Base-by-base conservation (phyloP, 1,140 invertebrate species). In the Phthorimaea operculella region DNA sequence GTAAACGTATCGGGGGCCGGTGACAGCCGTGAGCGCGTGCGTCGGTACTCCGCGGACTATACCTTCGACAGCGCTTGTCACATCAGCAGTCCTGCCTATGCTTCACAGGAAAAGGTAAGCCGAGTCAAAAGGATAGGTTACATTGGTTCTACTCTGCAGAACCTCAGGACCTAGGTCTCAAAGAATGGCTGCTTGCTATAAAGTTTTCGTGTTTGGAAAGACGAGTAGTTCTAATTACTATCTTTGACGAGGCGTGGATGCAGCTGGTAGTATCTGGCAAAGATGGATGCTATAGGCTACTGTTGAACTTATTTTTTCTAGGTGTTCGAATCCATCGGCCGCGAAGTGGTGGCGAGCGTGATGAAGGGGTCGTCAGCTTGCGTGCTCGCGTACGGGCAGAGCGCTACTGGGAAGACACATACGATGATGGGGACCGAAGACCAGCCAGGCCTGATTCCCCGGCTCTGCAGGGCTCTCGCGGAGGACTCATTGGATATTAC, bases 361-460 rank as follows among this genome's bases (percentile, higher is more conserved):
- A 85, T 86, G 47, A 76, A 79, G 1, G 87, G 90, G 0, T 88
- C 87, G 54, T 90, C 91, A 62, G 87, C 89, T 9, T 92, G 90
- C 69, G 85, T 92, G 16, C 85, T 94, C 62, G 91, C 92, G 6
- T 94, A 94, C 66, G 93, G 92, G n/a, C 92, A 93, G 76, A 93
- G 92, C 63, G 90, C 92, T 0, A 90, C 92, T 0, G 93, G 93
- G 12, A 94, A 94, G 76, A 94, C 92, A 0, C 90, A 91, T 68
- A 94, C 92, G 0, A 93, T 94, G 92, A 88, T 91, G 86, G 91
- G 91, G 7, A 82, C 83, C 1, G 68, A 74, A 0, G 15, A 52
- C 0, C 65, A 84, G 18, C 79, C 79, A 0, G 84, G 84, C 6
- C 60, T 86, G 16, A 70, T 81, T 33, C 84, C 82, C 15, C 68